Percentiles rank a stretch among this genome's conserved stretches.
Conservation (phyloP, 2,888 invertebrate genomes). For the Torymus aiolomorphi region DNA sequence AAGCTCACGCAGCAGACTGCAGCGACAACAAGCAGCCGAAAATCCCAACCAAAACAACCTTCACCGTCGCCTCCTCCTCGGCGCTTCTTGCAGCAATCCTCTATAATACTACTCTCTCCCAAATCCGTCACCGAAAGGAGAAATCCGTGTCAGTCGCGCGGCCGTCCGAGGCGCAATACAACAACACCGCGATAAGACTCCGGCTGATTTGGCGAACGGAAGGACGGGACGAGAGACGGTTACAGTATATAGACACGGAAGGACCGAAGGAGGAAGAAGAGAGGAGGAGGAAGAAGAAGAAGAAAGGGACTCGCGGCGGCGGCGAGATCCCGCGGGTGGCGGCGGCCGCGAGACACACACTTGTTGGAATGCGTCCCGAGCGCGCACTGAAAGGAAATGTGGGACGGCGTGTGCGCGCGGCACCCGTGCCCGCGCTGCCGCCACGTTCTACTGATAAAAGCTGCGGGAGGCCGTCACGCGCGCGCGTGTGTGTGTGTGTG, state of each 20-base stretch:
- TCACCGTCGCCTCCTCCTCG: not conserved
- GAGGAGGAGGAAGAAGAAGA: not conserved
- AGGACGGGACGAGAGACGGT: too few relatives aligned
- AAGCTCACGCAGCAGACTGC: constrained; percentile 7
- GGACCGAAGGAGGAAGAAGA: not conserved
- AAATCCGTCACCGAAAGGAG: too few relatives aligned
- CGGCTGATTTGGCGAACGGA: too few relatives aligned
- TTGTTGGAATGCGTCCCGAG: constrained; percentile 57
- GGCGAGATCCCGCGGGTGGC: not conserved
- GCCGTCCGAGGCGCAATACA: not conserved
- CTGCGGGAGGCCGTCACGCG: constrained; percentile 48
- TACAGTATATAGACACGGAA: too few relatives aligned
- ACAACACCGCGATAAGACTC: not conserved
- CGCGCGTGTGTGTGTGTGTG: not conserved
- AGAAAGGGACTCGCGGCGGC: not conserved
- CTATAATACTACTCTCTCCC: too few relatives aligned
- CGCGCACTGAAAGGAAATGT: constrained; percentile 58
- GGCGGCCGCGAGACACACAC: constrained; percentile 25
- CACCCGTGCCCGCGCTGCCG: constrained; percentile 24
- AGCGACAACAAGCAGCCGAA: not conserved
- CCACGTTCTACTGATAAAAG: constrained; percentile 58
- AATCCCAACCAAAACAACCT: constrained; percentile 3
- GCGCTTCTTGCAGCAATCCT: too few relatives aligned
- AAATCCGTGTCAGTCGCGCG: too few relatives aligned
- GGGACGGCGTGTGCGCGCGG: constrained; percentile 47